Evolutionary conservation across 2,888 invertebrate species (phyloP), one percentile per base, ranked within the genome.

Genomic region (Sphinx pinastri): DNA sequence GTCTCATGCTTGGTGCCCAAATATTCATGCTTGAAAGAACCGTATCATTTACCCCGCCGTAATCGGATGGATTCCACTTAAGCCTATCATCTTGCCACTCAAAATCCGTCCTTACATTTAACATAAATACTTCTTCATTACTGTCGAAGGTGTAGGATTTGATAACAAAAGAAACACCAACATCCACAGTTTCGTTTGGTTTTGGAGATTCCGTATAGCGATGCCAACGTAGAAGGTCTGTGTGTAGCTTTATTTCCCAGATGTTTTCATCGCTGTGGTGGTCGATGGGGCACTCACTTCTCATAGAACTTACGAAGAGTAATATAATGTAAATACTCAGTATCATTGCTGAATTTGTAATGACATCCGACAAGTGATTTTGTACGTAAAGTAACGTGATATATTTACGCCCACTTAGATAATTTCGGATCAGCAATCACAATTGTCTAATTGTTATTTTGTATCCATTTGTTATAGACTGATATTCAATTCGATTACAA

Each of bases 41-140:
- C 0, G 75, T 71, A 13, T 59, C 59, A 2, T 71, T 45, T 1
- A 82, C 73, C 2, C 73, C 75, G 2, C 68, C 75, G 45, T 81
- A 81, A 10, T 79, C 72, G 0, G 71, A 71, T n/a, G 76, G 69
- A 7, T 77, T 73, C 83, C 83, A 83, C 13, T 71, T 70, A 0
- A 82, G 69, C 49, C 80, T 75, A 0, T 74, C 49, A 67, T 83
- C 82, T 0, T 38, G n/a, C 83, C 82, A 83, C 1, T n/a, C 8
- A 55, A 71, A 14, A 8, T 25, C 0, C 14, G 63, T 31, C 63
- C 49, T 49, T 6, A n/a, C 16, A 11, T 55, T 45, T 14, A 55
- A n/a, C 13, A 8, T 25, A 25, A 68, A 57, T 3, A 55, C 54
- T 54, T 71, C 63, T 51, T 71, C 63, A n/a, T 57, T n/a, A 51